Base-by-base conservation (phyloP, 2,888 invertebrate species). In the Drosophila neutralis region DNA sequence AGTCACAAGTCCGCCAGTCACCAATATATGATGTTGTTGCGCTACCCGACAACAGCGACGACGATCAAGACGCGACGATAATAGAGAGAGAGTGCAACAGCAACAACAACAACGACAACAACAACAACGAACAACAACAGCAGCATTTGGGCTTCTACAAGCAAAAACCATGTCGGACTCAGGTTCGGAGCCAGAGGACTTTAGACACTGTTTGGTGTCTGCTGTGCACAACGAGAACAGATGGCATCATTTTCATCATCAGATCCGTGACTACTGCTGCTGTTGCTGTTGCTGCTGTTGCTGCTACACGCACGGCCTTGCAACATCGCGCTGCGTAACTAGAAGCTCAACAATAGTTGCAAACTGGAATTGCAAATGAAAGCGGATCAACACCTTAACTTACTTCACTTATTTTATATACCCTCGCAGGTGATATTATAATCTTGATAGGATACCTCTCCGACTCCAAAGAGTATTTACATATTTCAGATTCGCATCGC, bases 1-100 rank as follows among this genome's bases (percentile, higher is more conserved):
- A 89, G 89, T 87, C 87, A 87, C 61, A 77, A 84, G 89, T 84
- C 90, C 89, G 59, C 11, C 74, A 82, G 87, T 76, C 89, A 86
- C 72, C 89, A 78, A 40, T 40, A 40, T 82, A 89, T 89, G 83
- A 87, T 84, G 90, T 78, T 76, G 76, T 83, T 78, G 73, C 78
- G 76, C 70, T 73, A 33, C 68, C 60, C 63, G 67, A 74, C 66
- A 64, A 54, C 45, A 24, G 11, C 45, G 7, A 59, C 66, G 77
- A 67, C 76, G 84, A 86, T 89, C 87, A 69, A 76, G 76, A 64
- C 70, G 64, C 60, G 63, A 79, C 76, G 88, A 87, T 89, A 87
- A 85, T 87, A 84, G 82, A 77, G 82, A 74, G 54, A 33, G 75
- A 59, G 33, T 54, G 24, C 52, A 36, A 33, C 40, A 62, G 33